Base-by-base conservation (phyloP, 2,888 invertebrate species). In the Ectemnius continuus region DNA sequence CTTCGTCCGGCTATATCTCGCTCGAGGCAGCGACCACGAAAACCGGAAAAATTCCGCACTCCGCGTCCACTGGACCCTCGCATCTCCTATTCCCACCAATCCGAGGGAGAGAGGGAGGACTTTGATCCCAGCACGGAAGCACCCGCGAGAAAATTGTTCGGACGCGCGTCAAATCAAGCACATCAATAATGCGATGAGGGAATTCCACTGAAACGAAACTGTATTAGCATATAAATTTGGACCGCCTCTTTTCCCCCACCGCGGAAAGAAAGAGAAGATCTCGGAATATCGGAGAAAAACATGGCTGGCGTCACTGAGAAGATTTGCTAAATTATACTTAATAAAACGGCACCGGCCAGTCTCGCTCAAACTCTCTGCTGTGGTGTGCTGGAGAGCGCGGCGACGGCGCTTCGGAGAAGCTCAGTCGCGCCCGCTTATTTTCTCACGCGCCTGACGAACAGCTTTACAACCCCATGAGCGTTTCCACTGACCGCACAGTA, bases 21-120 rank as follows among this genome's bases (percentile, higher is more conserved):
- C 45, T 64, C 56, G 66, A 47, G 65, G n/a, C 46, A 64, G 66
- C 28, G 52, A 18, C 23, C 48, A 18, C 56, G 70, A 72, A 70
- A 76, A 67, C 59, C 61, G 36, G 63, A 66, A 58, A 60, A 76
- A 74, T 70, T 78, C 47, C 47, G 14, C 65, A 56, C 58, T 59
- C 59, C 65, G 61, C 67, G 26, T 61, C 57, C 64, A 73, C 56
- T 26, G 46, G 60, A 60, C 68, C 63, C 61, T 58, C 52, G 61
- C 45, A 52, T n/a, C 61, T 28, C 58, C 52, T 11, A 16, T 52
- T 16, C 4, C 52, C 16, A 52, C 16, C 16, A 16, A 13, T 16
- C 1, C 6, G 14, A 14, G 52, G n/a, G 52, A 52, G 36, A 11
- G 61, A 14, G 26, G 28, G 52, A 64, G 64, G 58, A 58, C 62